Evolutionary conservation across 1,140 invertebrate genomes (phyloP).

Genomic region (Bombus impatiens): DNA sequence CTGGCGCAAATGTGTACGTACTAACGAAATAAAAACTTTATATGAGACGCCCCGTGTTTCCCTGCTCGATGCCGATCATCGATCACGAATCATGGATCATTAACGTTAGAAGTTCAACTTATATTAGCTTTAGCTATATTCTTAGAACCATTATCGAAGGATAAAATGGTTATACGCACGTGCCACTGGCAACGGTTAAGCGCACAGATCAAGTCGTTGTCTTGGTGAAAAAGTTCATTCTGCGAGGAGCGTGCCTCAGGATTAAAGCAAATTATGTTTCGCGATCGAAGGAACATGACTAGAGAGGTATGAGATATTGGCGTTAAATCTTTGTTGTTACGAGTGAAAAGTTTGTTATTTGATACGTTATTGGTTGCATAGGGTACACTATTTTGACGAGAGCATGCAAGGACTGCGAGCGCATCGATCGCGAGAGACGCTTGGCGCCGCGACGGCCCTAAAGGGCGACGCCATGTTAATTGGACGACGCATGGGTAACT

Average conservation of each 20-base stretch:
- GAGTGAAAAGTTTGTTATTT: background rate
- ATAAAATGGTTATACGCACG: background rate
- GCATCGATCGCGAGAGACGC: conserved; percentile 26
- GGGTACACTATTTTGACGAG: background rate
- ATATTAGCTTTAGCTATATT: no score
- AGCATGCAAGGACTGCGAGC: background rate
- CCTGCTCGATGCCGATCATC: background rate
- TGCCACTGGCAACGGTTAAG: no score
- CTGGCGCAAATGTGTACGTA: conserved; percentile 77
- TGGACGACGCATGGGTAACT: background rate
- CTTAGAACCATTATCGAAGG: background rate
- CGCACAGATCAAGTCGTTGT: no score
- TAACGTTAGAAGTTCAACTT: background rate
- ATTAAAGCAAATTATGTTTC: background rate
- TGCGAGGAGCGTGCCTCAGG: background rate
- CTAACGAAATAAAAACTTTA: conserved; percentile 75
- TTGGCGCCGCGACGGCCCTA: background rate
- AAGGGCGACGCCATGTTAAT: background rate
- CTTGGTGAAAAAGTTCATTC: no score
- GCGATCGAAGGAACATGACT: no score
- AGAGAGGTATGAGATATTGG: background rate
- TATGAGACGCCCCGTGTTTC: conserved; percentile 48
- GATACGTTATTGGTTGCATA: background rate
- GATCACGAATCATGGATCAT: background rate
- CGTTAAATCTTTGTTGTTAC: background rate